Evolutionary conservation across 2,113 vertebrate genomes (phyloP), one percentile per base, ranked within the genome.

Genomic region (Triplophysa rosa): DNA sequence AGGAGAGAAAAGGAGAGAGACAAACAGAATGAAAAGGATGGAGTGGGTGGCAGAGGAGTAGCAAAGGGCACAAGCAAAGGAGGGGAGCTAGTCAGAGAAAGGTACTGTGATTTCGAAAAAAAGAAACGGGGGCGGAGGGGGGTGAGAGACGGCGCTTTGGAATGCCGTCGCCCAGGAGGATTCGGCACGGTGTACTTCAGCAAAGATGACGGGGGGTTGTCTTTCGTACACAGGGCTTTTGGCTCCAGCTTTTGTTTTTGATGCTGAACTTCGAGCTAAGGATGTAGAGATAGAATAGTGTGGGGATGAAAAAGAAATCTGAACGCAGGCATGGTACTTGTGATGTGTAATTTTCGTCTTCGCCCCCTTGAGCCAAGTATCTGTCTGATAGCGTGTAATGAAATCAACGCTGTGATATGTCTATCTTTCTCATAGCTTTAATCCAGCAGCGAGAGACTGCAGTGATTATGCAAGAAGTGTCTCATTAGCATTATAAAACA

Each of bases 21-120:
- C 82, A 86, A 85, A 82, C 88, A 85, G 86, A 89, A 86, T 82
- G 83, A 85, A 84, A 67, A 76, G 61, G 33, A 83, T 69, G 62
- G 81, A 77, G 83, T 82, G 79, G 80, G 84, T 82, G 79, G 81
- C 80, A 80, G 86, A 26, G 69, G 79, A 59, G 67, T 56, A 81
- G 75, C 76, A 81, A 84, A 81, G 83, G 83, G 80, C 80, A 82
- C 66, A 79, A 74, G 59, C 70, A 79, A 84, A 82, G 71, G 79
- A 77, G 79, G 78, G 71, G 69, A 77, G 83, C 80, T 82, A 84
- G 77, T 79, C 83, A 79, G 79, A 81, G 69, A 82, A 82, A 76
- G 80, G 74, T 69, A 59, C 49, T 23, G 70, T 47, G 66, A 78
- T 82, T 82, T 70, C 68, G 80, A 79, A 71, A 69, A 37, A 75